Conservation (phyloP, 1,140 invertebrate genomes). For the Camponotus floridanus region DNA sequence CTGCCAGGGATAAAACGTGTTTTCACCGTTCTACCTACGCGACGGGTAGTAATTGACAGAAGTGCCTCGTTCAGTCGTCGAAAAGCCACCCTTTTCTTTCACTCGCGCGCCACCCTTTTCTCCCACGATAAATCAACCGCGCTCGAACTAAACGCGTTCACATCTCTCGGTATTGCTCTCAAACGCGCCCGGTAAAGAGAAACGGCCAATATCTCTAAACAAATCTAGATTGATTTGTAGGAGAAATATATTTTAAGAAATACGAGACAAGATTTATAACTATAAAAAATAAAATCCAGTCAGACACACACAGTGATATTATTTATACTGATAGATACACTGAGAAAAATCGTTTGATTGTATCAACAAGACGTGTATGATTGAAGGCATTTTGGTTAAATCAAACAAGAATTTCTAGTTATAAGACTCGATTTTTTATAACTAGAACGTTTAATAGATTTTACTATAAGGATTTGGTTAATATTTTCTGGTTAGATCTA, state of each 20-base stretch:
- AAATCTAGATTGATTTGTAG: slow-evolving; percentile 55
- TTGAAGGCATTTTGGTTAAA: no score
- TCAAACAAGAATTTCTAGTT: no score
- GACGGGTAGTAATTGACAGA: slow-evolving; percentile 60
- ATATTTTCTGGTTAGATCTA: no score
- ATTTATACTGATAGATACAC: background rate
- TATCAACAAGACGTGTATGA: no score
- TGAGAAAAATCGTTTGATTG: no score
- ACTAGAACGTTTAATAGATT: no score
- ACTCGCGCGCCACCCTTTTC: slow-evolving; percentile 47
- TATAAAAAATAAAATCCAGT: background rate
- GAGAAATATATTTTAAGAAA: slow-evolving; percentile 57
- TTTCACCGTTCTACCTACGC: slow-evolving; percentile 55
- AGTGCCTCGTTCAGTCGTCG: slow-evolving; percentile 58
- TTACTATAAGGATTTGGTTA: no score
- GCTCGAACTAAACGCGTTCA: slow-evolving; percentile 30
- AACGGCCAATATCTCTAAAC: slow-evolving; percentile 42
- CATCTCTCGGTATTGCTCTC: slow-evolving; percentile 47
- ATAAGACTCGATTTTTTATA: no score
- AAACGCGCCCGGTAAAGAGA: slow-evolving; percentile 9
- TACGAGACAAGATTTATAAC: background rate
- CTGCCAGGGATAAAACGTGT: slow-evolving; percentile 49
- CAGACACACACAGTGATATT: background rate
- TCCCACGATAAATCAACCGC: slow-evolving; percentile 54
- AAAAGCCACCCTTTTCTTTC: slow-evolving; percentile 61